Base-by-base conservation (phyloP, 37 sponge, comb jelly and placozoan genomes). In the Geodia barretti region DNA sequence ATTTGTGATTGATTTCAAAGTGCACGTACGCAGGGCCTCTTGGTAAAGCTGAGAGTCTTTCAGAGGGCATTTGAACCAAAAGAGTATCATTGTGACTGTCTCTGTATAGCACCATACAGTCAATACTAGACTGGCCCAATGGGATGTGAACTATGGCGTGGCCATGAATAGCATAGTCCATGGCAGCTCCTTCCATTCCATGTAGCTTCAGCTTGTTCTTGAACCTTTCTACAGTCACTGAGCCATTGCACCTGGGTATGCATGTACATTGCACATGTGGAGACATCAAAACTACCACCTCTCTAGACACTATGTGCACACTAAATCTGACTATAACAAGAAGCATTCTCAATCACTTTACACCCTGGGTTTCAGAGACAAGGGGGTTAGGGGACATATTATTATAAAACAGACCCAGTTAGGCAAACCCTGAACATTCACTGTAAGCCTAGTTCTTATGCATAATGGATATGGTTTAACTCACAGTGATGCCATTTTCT, bases 1-100 rank as follows among this genome's bases (percentile, higher is more conserved):
- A 84, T 36, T 62, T 73, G 54, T 84, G 80, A 21, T 79, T 80
- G 32, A 79, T 47, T 28, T 75, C 64, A 74, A 80, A 89, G 29
- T 72, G 62, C 2, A 75, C 80, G 35, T 47, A 47, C 7, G 14
- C 54, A 7, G 7, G 7, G 54, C 14, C 24, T 47, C 14, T 47
- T 47, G 54, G 54, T 14, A 47, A 47, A 17, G 54, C 7, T 47
- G 54, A 14, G 11, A 17, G 54, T 47, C 54, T 47, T 7, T 14
- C 54, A 17, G 7, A 14, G 14, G 54, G 54, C 54, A 47, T 17
- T 17, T 47, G 54, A 7, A 47, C 7, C 14, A 47, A 14, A 47
- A 47, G 54, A 17, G 54, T 17, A 7, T 47, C 54, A 17, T 47
- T 14, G n/a, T n/a, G n/a, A n/a, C n/a, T n/a, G 11, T 47, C 54